Evolutionary conservation across 1,140 invertebrate species (phyloP).

Genomic region (Apis dorsata): DNA sequence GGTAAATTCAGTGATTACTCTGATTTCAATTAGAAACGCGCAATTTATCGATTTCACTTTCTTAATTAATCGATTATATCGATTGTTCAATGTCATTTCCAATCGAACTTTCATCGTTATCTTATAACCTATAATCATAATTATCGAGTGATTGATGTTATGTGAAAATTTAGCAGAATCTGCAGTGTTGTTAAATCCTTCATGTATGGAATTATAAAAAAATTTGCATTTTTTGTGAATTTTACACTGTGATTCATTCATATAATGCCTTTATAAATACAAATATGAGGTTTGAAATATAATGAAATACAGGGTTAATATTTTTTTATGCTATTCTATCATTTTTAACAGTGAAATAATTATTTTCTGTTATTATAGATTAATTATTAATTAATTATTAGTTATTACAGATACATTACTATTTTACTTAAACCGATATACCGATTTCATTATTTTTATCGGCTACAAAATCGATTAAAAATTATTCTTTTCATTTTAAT

Average conservation of each 20-base stretch:
- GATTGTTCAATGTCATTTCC: background rate
- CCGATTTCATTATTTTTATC: too few species aligned
- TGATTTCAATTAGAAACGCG: background rate
- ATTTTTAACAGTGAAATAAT: too few species aligned
- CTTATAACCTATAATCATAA: background rate
- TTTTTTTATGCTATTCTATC: background rate
- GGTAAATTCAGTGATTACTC: constrained; percentile 31
- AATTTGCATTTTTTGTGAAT: background rate
- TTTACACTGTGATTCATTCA: background rate
- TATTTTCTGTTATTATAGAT: too few species aligned
- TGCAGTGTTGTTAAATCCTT: background rate
- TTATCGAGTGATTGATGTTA: background rate
- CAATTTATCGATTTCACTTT: background rate
- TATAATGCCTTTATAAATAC: background rate
- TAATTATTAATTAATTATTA: too few species aligned
- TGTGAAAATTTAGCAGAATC: background rate
- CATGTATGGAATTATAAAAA: background rate
- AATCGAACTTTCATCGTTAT: background rate
- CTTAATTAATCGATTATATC: background rate
- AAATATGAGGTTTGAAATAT: background rate
- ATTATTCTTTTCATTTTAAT: too few species aligned
- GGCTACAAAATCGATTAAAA: too few species aligned
- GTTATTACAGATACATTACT: too few species aligned
- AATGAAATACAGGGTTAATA: background rate
- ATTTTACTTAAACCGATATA: too few species aligned